A percentile compares a stretch with the other conserved stretches of the same genome.
Evolutionary conservation across 2,797 vertebrate species (phyloP).

Genomic region (Enteromius viviparus): DNA sequence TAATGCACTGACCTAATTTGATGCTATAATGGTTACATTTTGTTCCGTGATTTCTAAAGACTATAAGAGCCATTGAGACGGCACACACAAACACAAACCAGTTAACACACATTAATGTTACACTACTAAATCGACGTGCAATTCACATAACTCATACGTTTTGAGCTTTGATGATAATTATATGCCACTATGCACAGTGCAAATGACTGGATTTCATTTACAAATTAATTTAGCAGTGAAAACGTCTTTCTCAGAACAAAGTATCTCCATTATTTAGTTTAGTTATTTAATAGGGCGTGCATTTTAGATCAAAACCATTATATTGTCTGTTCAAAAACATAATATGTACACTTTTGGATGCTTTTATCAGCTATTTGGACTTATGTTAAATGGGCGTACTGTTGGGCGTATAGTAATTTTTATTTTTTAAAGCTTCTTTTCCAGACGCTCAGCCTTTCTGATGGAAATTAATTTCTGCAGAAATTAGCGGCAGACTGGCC

Average conservation of each 20-base stretch:
- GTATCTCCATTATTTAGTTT: neutral
- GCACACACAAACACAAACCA: neutral
- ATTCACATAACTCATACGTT: neutral
- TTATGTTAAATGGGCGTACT: no score
- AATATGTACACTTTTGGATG: neutral
- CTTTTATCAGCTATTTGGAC: neutral
- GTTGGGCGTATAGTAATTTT: neutral
- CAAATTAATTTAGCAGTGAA: neutral
- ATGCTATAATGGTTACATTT: neutral
- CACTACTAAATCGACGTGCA: neutral
- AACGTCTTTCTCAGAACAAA: neutral
- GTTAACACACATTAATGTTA: neutral
- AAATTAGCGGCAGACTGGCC: slow-evolving; percentile 55
- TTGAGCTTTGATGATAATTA: neutral
- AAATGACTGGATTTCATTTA: neutral
- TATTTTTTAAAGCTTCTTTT: slow-evolving; percentile 9
- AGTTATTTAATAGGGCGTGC: no score
- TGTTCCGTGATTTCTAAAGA: neutral
- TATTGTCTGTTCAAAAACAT: neutral
- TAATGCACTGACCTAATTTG: neutral
- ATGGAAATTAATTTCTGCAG: slow-evolving; percentile 24
- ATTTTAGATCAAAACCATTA: neutral
- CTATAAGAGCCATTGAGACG: neutral
- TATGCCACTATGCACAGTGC: neutral
- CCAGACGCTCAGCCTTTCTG: slow-evolving; percentile 19